Evolutionary conservation across 2,888 invertebrate species (phyloP).

Genomic region (Trichacis sp.): DNA sequence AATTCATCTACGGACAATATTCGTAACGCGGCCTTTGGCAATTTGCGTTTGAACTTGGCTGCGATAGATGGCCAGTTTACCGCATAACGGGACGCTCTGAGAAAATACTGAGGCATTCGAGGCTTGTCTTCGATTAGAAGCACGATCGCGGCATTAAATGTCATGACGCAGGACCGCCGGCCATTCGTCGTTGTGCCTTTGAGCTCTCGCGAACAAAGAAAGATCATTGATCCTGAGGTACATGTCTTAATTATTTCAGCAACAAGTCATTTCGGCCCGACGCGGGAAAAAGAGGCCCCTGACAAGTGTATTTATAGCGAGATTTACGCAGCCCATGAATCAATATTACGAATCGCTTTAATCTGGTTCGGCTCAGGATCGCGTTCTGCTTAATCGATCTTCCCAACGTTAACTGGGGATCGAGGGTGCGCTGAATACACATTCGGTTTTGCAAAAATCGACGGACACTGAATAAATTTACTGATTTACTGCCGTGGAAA

Average conservation of each 20-base stretch:
- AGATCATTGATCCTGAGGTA: not conserved
- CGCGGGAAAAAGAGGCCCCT: not conserved
- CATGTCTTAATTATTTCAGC: not conserved
- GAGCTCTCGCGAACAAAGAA: slow-evolving; percentile 27
- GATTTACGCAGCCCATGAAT: not conserved
- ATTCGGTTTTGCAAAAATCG: no score
- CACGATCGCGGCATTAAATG: slow-evolving; percentile 41
- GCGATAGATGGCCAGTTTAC: slow-evolving; percentile 23
- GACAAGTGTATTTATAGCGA: not conserved
- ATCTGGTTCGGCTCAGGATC: not conserved
- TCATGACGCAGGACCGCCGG: slow-evolving; percentile 27
- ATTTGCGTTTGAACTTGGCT: slow-evolving; percentile 21
- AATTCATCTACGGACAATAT: not conserved
- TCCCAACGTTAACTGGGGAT: no score
- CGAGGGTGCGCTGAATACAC: no score
- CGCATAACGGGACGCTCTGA: slow-evolving; percentile 33
- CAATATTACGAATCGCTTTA: not conserved
- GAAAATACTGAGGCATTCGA: slow-evolving; percentile 35
- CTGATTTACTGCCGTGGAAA: no score
- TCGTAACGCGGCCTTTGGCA: slow-evolving; percentile 33
- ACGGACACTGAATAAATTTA: no score
- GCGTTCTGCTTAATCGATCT: no score
- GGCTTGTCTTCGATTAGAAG: slow-evolving; percentile 40
- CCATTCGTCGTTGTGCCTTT: slow-evolving; percentile 25
- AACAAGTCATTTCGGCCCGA: not conserved